phyloP scores from a whole-genome alignment of 2,113 vertebrate species.

The Suricata suricatta region DNA sequence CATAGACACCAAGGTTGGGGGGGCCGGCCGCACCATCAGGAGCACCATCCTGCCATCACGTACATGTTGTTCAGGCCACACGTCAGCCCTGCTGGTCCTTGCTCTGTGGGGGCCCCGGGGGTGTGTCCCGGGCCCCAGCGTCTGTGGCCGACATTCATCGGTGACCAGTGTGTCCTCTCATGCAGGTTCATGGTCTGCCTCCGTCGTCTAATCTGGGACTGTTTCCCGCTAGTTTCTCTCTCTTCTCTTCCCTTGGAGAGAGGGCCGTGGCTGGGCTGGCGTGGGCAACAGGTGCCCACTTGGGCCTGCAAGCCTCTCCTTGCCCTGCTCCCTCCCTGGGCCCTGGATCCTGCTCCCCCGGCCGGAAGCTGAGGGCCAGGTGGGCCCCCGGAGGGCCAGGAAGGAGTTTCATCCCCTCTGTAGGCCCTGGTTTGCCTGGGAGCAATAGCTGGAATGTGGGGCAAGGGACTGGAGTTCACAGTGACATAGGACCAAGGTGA shows the following conservation, averaged over 20 bases:
- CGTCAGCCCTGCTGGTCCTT: not conserved
- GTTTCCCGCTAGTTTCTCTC: not conserved
- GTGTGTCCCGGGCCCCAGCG: not conserved
- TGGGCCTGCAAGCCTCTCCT: rapidly evolving
- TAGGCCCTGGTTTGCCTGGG: not conserved
- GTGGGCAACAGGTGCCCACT: no score
- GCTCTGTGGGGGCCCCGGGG: not conserved
- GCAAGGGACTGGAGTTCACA: rapidly evolving
- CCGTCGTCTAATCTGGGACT: not conserved
- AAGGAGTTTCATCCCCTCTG: no score
- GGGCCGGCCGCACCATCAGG: not conserved
- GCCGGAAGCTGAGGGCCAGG: no score
- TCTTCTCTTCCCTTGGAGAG: not conserved
- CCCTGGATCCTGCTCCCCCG: not conserved
- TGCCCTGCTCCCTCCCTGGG: not conserved
- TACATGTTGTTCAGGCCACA: not conserved
- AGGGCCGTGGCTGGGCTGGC: not conserved
- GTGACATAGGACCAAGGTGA: not conserved
- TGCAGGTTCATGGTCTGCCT: not conserved
- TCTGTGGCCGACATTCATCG: not conserved
- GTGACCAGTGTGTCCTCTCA: not conserved
- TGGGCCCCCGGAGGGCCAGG: not conserved
- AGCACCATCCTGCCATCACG: not conserved
- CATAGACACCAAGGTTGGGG: no score
- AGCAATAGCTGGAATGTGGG: not conserved